A percentile compares a stretch with the other conserved stretches of the same genome.
Evolutionary conservation across 2,113 vertebrate species (phyloP).

Genomic region (Callaeas wilsoni): DNA sequence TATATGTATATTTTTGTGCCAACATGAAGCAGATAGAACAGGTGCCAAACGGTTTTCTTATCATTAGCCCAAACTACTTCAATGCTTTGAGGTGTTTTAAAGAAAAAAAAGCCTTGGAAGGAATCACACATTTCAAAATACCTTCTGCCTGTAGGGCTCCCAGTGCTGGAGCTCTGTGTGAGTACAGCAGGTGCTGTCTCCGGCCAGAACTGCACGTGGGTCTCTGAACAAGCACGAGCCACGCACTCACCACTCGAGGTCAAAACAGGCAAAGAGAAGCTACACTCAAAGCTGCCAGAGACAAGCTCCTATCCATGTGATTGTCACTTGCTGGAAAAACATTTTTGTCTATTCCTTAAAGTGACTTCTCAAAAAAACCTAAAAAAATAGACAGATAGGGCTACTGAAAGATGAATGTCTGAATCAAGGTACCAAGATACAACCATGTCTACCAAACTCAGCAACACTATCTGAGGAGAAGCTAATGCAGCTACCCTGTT

Average conservation of each 20-base stretch:
- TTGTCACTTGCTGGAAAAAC: neutral
- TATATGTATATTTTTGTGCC: neutral
- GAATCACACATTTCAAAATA: neutral
- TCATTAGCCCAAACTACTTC: neutral
- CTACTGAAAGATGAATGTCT: neutral
- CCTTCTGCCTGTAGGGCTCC: neutral
- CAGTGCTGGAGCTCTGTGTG: accelerated
- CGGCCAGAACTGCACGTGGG: accelerated
- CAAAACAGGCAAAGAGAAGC: neutral
- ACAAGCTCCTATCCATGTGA: neutral
- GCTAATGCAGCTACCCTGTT: neutral
- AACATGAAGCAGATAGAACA: neutral
- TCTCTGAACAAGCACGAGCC: neutral
- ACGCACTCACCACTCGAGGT: neutral
- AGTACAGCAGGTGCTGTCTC: accelerated
- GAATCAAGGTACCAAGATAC: neutral
- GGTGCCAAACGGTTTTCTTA: neutral
- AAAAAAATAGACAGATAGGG: neutral
- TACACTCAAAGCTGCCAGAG: neutral
- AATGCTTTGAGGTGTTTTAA: neutral
- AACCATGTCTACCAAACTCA: neutral
- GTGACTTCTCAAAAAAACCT: neutral
- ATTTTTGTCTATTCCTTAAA: neutral
- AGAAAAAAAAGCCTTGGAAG: neutral
- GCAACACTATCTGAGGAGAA: neutral